A percentile compares a stretch with the other conserved stretches of the same genome.
Evolutionary conservation across 2,113 vertebrate genomes (phyloP).

Genomic region (Myodes glareolus): DNA sequence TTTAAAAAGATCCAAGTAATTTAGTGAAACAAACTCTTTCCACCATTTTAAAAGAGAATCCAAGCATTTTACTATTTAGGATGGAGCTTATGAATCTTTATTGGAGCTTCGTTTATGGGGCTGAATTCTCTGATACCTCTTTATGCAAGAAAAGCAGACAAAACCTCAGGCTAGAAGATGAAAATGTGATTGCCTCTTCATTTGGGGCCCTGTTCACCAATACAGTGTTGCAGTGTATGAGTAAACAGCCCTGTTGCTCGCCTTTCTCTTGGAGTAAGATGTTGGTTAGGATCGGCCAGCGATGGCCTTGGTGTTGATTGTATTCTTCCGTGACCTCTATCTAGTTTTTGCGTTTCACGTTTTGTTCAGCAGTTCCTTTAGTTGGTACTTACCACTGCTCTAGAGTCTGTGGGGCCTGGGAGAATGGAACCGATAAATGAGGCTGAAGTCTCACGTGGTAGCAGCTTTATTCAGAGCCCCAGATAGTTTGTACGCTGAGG

Average conservation of each 20-base stretch:
- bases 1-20: conserved; percentile 30
- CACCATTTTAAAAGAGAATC: not conserved
- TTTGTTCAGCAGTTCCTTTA: not conserved
- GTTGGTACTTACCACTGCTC: not conserved
- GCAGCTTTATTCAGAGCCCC: not conserved
- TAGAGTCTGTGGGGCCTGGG: not conserved
- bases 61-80: not conserved
- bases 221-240: not conserved
- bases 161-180: not conserved
- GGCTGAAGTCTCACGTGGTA: not conserved
- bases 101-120: not conserved
- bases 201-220: not conserved
- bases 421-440: not conserved
- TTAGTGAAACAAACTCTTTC: not conserved
- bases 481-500: not conserved
- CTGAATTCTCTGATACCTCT: not conserved
- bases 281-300: not conserved
- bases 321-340: not conserved
- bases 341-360: not conserved
- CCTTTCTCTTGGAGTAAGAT: not conserved
- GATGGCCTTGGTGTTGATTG: not conserved
- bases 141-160: not conserved
- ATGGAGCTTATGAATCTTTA: conserved; percentile 24
- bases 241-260: not conserved
- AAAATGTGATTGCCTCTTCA: not conserved